These are phyloP conservation scores for Lasioglossum pauxillum DNA, from an alignment of 2,888 invertebrate genomes.

Conservation along the genomic window DNA sequence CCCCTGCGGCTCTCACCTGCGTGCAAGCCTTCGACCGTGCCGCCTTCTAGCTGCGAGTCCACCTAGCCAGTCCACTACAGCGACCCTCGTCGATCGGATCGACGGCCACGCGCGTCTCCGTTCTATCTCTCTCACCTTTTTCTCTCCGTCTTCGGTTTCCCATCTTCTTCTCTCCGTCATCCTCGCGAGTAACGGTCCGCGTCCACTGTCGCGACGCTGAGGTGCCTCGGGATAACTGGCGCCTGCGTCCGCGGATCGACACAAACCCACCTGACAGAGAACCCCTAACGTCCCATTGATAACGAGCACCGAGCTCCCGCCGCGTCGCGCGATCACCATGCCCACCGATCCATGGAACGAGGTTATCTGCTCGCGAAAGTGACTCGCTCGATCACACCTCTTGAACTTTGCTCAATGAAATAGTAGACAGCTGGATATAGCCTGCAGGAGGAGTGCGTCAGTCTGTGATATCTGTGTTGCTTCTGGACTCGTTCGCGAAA, in stretches of 20 bases:
- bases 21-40: conserved; percentile 67
- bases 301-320: neutral
- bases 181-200: conserved; percentile 49
- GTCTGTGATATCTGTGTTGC: conserved; percentile 43
- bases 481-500: neutral
- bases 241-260: conserved; percentile 12
- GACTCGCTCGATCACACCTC: neutral
- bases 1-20: conserved; percentile 79
- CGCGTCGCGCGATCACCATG: neutral
- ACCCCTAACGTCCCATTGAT: neutral
- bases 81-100: conserved; percentile 68
- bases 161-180: conserved; percentile 25
- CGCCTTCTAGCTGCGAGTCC: conserved; percentile 67
- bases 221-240: conserved; percentile 51
- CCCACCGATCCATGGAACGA: conserved; percentile 2
- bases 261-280: neutral
- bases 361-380: conserved; percentile 5
- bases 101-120: conserved; percentile 53
- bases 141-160: neutral
- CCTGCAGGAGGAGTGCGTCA: conserved; percentile 7
- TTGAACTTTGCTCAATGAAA: conserved; percentile 9
- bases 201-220: conserved; percentile 17
- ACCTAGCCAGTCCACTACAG: conserved; percentile 73
- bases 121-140: neutral
- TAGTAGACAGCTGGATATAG: neutral